A percentile compares a stretch with the other conserved stretches of the same genome.
These are phyloP conservation scores for Pygoscelis adeliae DNA, from an alignment of 2,113 vertebrate species.

Conservation along the genomic window DNA sequence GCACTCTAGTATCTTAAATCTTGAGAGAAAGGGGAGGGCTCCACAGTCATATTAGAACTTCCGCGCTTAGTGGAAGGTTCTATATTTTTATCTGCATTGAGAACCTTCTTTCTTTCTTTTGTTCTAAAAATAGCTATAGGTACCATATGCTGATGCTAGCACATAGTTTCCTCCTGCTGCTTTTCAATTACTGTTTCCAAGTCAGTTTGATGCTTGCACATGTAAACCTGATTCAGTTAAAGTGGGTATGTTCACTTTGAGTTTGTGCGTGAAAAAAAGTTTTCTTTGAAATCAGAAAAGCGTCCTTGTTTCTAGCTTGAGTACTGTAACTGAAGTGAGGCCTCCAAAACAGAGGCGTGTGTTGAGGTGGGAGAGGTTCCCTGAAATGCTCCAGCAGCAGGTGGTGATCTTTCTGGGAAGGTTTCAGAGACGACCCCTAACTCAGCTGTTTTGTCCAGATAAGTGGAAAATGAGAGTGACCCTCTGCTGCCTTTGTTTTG, in stretches of 20 bases:
- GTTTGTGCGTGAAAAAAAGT: not conserved
- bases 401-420: not conserved
- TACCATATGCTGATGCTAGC: not conserved
- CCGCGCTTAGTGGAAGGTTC: not conserved
- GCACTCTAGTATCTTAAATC: not conserved
- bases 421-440: not conserved
- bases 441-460: not conserved
- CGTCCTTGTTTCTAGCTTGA: not conserved
- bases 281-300: not conserved
- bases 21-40: not conserved
- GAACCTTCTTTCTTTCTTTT: not conserved
- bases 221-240: not conserved
- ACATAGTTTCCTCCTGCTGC: not conserved
- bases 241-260: not conserved
- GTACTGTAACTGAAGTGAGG: not conserved
- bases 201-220: not conserved
- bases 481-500: not conserved
- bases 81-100: not conserved
- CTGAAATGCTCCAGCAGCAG: rapidly evolving
- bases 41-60: conserved; percentile 6
- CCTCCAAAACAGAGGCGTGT: not conserved
- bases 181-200: not conserved
- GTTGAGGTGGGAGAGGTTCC: not conserved
- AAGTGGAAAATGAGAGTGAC: not conserved
- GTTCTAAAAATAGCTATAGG: not conserved